Percentiles rank a stretch among this genome's conserved stretches.
phyloP scores from a whole-genome alignment of 2,113 vertebrate genomes.

The human region DNA sequence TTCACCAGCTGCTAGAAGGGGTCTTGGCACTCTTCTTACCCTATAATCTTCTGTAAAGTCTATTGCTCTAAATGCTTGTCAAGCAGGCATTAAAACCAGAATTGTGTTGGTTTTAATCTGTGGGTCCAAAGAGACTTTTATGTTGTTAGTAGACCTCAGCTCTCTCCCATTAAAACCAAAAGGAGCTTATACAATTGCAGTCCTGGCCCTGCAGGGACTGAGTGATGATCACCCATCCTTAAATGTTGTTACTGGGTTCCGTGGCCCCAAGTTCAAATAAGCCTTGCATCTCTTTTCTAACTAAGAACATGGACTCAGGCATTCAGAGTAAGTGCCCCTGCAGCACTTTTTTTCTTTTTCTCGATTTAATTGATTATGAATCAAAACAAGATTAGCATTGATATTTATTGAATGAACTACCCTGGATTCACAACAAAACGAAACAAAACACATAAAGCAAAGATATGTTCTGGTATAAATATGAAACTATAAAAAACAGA shows the following conservation, averaged over 20 bases:
- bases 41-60: neutral
- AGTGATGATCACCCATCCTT: too few relatives aligned
- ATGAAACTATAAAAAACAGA: neutral
- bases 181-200: neutral
- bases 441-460: neutral
- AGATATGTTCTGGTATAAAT: neutral
- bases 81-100: neutral
- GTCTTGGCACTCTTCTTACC: neutral
- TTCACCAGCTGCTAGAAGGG: neutral
- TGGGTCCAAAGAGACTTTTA: neutral
- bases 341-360: neutral
- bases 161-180: neutral
- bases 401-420: neutral
- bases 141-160: neutral
- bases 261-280: neutral
- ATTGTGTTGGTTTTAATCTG: too few relatives aligned
- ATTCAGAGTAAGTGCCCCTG: neutral
- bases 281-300: neutral
- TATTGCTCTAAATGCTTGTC: neutral
- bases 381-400: neutral
- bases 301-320: neutral
- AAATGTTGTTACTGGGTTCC: too few relatives aligned
- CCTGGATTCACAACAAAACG: too few relatives aligned
- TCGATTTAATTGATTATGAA: neutral
- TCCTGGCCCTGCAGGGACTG: too few relatives aligned